A percentile compares a stretch with the other conserved stretches of the same genome.
Conservation (phyloP, 1,140 invertebrate species). For the Parasteatoda tepidariorum region DNA sequence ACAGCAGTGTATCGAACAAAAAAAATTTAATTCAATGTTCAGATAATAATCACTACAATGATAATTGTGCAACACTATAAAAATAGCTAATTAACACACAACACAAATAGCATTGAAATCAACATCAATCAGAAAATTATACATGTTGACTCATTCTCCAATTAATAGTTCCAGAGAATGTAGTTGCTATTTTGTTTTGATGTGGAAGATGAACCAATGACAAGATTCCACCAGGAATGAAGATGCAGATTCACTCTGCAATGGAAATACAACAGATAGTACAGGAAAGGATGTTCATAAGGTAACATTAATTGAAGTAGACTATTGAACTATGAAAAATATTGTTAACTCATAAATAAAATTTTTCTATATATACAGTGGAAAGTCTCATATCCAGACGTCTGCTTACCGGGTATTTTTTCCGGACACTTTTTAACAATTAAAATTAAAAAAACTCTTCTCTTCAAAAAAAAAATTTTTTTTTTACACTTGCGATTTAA, state of each 20-base stretch:
- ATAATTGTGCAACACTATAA: neutral
- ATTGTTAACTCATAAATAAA: too few relatives aligned
- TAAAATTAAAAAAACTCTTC: too few relatives aligned
- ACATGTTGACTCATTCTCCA: slow-evolving; percentile 37
- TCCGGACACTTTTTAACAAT: too few relatives aligned
- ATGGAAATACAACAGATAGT: slow-evolving; percentile 36
- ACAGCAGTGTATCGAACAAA: too few relatives aligned
- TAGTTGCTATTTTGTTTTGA: slow-evolving; percentile 1
- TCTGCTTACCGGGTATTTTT: too few relatives aligned
- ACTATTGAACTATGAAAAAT: too few relatives aligned
- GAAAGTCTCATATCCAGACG: too few relatives aligned
- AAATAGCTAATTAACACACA: neutral
- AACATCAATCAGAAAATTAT: neutral
- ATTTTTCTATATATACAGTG: too few relatives aligned
- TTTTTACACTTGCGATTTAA: too few relatives aligned
- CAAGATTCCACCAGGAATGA: neutral
- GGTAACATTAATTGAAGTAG: neutral
- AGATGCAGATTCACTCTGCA: slow-evolving; percentile 30
- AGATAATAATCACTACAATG: neutral
- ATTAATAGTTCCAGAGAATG: slow-evolving; percentile 3
- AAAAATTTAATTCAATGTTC: too few relatives aligned
- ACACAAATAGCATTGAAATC: neutral
- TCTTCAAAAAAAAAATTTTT: too few relatives aligned
- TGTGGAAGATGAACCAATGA: neutral
- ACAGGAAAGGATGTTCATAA: neutral